phyloP scores from a whole-genome alignment of 1,140 invertebrate species.

The Probaryconus sp. region DNA sequence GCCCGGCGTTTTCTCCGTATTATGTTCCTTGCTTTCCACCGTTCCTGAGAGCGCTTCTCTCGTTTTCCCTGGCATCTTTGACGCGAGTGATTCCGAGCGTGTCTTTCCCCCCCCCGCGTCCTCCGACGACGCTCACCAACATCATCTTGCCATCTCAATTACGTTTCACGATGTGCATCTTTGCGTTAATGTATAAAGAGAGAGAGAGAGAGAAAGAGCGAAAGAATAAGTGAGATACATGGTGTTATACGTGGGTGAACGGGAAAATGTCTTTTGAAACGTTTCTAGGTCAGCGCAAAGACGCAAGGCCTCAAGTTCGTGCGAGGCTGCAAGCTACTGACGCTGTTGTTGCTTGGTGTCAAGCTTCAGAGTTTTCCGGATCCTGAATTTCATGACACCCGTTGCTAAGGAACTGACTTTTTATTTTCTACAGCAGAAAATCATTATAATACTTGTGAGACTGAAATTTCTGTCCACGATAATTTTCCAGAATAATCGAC shows the following conservation, averaged over 20 bases:
- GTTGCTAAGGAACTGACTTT: no score
- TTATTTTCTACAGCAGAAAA: no score
- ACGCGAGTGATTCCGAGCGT: constrained; percentile 34
- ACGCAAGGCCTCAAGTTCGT: constrained; percentile 65
- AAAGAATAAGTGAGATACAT: constrained; percentile 9
- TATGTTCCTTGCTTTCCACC: constrained; percentile 70
- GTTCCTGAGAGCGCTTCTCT: constrained; percentile 53
- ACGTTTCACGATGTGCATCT: constrained; percentile 67
- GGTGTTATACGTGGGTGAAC: constrained; percentile 74
- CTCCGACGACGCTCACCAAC: background rate
- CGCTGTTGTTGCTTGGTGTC: background rate
- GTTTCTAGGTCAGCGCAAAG: constrained; percentile 75
- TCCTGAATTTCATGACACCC: no score
- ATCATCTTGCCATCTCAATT: constrained; percentile 67
- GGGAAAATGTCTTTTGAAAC: constrained; percentile 76
- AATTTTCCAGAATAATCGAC: no score
- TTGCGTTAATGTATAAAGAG: constrained; percentile 48
- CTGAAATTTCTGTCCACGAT: no score
- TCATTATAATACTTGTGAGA: no score
- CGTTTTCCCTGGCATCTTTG: constrained; percentile 30
- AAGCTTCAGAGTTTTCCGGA: no score
- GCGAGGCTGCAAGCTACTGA: constrained; percentile 7
- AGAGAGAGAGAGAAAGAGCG: constrained; percentile 9
- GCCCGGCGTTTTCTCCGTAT: constrained; percentile 72
- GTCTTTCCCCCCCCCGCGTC: constrained; percentile 16